Percentiles rank a stretch among this genome's conserved stretches.
Evolutionary conservation across 2,888 invertebrate genomes (phyloP).

Genomic region (Labia minor): DNA sequence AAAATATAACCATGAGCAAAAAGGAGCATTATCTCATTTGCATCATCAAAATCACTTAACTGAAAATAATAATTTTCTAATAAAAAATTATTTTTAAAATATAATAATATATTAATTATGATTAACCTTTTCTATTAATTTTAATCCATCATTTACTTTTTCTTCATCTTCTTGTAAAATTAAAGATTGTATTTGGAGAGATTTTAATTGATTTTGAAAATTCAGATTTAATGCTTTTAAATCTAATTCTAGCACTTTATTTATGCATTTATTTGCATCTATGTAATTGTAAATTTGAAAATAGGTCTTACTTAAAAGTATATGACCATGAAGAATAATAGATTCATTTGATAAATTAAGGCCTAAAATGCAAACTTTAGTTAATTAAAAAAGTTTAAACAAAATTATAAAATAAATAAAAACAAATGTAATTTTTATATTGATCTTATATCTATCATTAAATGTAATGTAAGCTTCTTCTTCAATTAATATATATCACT

Average conservation of each 20-base stretch:
- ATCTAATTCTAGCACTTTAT: slow-evolving; percentile 35
- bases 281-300: slow-evolving; percentile 42
- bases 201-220: slow-evolving; percentile 31
- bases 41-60: slow-evolving; percentile 35
- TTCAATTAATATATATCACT: too few relatives aligned
- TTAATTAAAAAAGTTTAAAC: not conserved
- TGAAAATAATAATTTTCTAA: slow-evolving; percentile 36
- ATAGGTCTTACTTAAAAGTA: slow-evolving; percentile 27
- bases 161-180: slow-evolving; percentile 38
- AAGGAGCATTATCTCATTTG: slow-evolving; percentile 28
- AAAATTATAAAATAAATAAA: not conserved
- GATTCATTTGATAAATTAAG: slow-evolving; percentile 14
- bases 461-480: too few relatives aligned
- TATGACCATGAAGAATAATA: not conserved
- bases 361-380: slow-evolving; percentile 18
- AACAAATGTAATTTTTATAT: too few relatives aligned
- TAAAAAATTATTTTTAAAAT: slow-evolving; percentile 25
- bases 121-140: slow-evolving; percentile 32
- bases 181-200: slow-evolving; percentile 36
- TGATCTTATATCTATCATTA: too few relatives aligned
- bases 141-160: slow-evolving; percentile 41
- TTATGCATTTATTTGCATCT: slow-evolving; percentile 39
- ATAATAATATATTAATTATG: not conserved
- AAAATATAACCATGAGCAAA: not conserved
- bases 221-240: slow-evolving; percentile 30